Evolutionary conservation across 2,888 invertebrate species (phyloP), one percentile per base, ranked within the genome.

Genomic region (Macrostomum cliftonense): DNA sequence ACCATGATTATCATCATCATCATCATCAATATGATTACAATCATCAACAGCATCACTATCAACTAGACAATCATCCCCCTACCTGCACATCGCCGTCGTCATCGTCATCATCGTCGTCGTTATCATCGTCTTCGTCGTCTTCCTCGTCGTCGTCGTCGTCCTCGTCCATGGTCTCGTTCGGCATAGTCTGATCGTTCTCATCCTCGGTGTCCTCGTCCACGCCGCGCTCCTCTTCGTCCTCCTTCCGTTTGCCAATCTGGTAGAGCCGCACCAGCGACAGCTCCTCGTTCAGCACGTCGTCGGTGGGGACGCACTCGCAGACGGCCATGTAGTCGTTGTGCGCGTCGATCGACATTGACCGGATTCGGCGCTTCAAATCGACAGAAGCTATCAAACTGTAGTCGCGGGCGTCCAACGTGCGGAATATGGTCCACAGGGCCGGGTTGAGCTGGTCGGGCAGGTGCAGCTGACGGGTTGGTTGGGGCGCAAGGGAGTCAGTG

Each of bases 361-460:
- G 82, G 49, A 93, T 84, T 59, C 82, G 83, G 54, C 82, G 79
- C 65, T 87, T 87, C 16, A 88, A 84, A 73, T 93, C 91, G 55
- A 86, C 80, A 0, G 91, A 93, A 0, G 89, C 87, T 69, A 93
- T 91, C 61, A 82, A 86, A 20, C 82, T 81, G 69, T 95, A 97
- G 70, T 95, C 89, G 58, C 79, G 79, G 1, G 89, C 82, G 71
- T 95, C 93, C 39, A 95, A 75, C 0, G 91, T 89, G 66, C 89
- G 84, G 69, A 95, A 91, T 16, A 50, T 50, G 36, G 16, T 19
- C 37, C 43, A 19, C 45, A 48, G 28, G 5, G 28, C 4, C 28
- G 28, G 57, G 88, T 88, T 37, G 88, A 84, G 59, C 87, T 83
- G 63, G 80, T 86, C 54, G 80, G 80, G 39, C 64, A 64, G 45